A percentile compares a stretch with the other conserved stretches of the same genome.
Conservation (phyloP, 2,113 vertebrate genomes). For the Australoheros scitulus region DNA sequence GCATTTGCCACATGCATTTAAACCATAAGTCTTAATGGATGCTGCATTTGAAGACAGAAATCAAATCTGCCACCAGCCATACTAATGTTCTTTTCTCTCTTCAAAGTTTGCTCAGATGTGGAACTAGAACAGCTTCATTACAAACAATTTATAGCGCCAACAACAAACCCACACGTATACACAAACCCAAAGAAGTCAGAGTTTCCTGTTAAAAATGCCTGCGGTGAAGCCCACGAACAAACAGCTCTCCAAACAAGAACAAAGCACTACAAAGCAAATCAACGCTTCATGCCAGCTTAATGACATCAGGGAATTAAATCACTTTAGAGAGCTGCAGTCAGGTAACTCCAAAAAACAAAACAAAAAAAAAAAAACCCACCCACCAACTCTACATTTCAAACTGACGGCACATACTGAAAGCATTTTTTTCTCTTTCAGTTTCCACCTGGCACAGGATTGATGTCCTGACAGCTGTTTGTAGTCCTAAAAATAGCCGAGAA, state of each 20-base stretch:
- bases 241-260: slow-evolving; percentile 40
- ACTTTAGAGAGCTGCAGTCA: slow-evolving; percentile 47
- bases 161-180: neutral
- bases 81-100: neutral
- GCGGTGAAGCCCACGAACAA: slow-evolving; percentile 18
- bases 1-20: slow-evolving; percentile 9
- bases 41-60: slow-evolving; percentile 3
- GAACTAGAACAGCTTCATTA: slow-evolving; percentile 17
- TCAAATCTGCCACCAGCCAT: neutral
- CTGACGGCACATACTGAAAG: slow-evolving; percentile 1
- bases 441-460: slow-evolving; percentile 19
- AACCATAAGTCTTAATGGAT: slow-evolving; percentile 1
- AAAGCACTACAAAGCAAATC: slow-evolving; percentile 58
- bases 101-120: slow-evolving; percentile 21
- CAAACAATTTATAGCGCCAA: neutral
- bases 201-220: slow-evolving; percentile 22
- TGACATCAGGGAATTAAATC: slow-evolving; percentile 58
- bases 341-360: slow-evolving; percentile 25
- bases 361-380: neutral
- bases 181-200: slow-evolving; percentile 20
- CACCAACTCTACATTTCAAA: slow-evolving; percentile 37
- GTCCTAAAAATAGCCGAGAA: slow-evolving; percentile 8
- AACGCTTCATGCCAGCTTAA: slow-evolving; percentile 32
- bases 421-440: neutral
- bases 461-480: slow-evolving; percentile 44